These are phyloP conservation scores for Phoxinus phoxinus DNA, from an alignment of 2,113 vertebrate species.

Conservation along the genomic window DNA sequence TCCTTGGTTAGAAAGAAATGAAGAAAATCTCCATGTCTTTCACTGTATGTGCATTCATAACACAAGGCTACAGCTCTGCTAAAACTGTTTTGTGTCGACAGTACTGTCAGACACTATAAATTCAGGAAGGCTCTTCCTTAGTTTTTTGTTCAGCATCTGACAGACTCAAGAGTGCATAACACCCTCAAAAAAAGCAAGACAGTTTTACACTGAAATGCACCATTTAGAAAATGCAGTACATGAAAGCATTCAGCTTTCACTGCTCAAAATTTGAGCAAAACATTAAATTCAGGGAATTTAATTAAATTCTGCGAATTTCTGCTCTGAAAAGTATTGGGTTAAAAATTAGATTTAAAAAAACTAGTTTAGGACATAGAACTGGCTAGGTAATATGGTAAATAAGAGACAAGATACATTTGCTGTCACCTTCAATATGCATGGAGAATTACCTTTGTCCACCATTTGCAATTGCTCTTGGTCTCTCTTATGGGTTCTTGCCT, in stretches of 20 bases:
- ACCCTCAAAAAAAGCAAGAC: neutral
- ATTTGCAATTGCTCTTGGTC: neutral
- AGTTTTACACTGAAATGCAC: conserved; percentile 10
- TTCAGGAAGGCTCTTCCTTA: neutral
- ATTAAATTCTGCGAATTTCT: too few species aligned
- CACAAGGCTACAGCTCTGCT: neutral
- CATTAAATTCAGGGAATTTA: neutral
- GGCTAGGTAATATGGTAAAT: conserved; percentile 14
- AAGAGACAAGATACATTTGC: conserved; percentile 56
- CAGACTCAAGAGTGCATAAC: neutral
- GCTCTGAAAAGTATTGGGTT: conserved; percentile 33
- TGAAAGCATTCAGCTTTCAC: neutral
- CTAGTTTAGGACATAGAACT: neutral
- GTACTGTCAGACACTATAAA: neutral
- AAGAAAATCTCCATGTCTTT: neutral
- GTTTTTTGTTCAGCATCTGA: neutral
- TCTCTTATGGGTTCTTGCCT: conserved; percentile 1
- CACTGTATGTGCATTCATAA: neutral
- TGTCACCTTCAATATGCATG: conserved; percentile 56
- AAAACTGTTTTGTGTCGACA: neutral
- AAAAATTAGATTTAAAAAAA: conserved; percentile 39
- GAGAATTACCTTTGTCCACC: conserved; percentile 53
- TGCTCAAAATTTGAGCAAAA: neutral
- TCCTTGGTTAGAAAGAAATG: neutral
- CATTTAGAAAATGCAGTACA: neutral